A percentile compares a stretch with the other conserved stretches of the same genome.
These are phyloP conservation scores for Otus scops DNA, from an alignment of 2,797 vertebrate genomes.

Conservation along the genomic window DNA sequence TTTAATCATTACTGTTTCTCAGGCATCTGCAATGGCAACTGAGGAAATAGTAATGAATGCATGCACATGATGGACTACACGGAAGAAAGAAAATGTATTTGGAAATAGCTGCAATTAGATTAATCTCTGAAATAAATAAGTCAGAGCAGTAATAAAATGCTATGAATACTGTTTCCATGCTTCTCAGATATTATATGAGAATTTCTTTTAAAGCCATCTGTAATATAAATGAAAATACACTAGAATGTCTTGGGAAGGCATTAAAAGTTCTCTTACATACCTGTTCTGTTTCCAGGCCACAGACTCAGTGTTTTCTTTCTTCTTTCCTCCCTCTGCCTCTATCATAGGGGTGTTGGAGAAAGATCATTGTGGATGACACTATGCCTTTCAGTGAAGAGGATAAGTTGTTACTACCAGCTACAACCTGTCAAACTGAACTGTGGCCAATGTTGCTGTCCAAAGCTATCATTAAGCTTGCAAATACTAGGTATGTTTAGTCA, in stretches of 20 bases:
- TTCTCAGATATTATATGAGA: background rate
- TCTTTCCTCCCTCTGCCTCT: background rate
- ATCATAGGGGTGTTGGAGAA: constrained; percentile 91
- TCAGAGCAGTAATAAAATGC: background rate
- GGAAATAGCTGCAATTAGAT: background rate
- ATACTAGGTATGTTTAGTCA: constrained; percentile 83
- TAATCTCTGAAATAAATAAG: background rate
- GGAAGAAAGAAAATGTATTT: background rate
- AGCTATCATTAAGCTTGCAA: constrained; percentile 91
- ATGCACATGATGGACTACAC: background rate
- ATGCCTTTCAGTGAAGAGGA: constrained; percentile 89
- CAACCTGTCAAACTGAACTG: constrained; percentile 83
- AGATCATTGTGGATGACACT: constrained; percentile 88
- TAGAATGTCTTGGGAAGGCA: background rate
- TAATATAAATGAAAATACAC: background rate
- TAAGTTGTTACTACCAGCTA: constrained; percentile 87
- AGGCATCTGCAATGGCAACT: background rate
- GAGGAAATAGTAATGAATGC: background rate
- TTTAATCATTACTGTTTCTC: background rate
- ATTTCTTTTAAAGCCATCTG: constrained; percentile 27
- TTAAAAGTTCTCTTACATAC: constrained; percentile 4
- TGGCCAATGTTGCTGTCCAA: constrained; percentile 96
- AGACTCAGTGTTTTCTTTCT: background rate
- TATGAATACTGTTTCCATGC: background rate
- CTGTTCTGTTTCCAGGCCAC: background rate